Conservation (phyloP, 2,888 invertebrate genomes). For the Andrena bucephala region DNA sequence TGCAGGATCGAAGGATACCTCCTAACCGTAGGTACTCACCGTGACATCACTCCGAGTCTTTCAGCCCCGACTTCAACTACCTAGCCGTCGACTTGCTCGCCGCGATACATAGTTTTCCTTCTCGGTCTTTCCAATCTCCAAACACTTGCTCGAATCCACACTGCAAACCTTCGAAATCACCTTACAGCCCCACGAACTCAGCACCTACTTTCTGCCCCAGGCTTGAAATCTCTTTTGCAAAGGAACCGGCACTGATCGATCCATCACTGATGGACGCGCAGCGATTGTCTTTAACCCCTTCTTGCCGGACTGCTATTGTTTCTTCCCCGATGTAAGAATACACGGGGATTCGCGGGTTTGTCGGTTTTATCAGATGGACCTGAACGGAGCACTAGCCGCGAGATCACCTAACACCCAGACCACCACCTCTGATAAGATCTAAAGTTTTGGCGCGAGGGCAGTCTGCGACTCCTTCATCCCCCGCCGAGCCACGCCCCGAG, state of each 20-base stretch:
- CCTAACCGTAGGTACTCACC: conserved; percentile 1
- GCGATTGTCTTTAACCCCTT: too few species aligned
- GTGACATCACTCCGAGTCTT: background rate
- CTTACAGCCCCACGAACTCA: too few species aligned
- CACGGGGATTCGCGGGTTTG: background rate
- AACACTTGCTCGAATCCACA: background rate
- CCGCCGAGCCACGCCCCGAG: conserved; percentile 56
- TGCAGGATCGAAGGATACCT: too few species aligned
- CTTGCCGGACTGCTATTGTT: background rate
- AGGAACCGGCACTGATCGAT: too few species aligned
- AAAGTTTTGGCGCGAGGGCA: conserved; percentile 21
- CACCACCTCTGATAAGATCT: conserved; percentile 63
- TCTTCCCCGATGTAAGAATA: background rate
- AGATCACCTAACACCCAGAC: conserved; percentile 18
- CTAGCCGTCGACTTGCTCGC: background rate
- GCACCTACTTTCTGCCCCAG: too few species aligned
- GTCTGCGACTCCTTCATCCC: conserved; percentile 46
- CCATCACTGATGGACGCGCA: too few species aligned
- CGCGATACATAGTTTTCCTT: background rate
- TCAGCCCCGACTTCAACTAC: background rate
- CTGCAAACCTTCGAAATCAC: too few species aligned
- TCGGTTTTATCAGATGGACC: background rate
- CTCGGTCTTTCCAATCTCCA: background rate
- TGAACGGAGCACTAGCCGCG: conserved; percentile 38
- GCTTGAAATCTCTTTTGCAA: too few species aligned